Evolutionary conservation across 1,140 invertebrate genomes (phyloP).

Genomic region (Sitophilus oryzae): DNA sequence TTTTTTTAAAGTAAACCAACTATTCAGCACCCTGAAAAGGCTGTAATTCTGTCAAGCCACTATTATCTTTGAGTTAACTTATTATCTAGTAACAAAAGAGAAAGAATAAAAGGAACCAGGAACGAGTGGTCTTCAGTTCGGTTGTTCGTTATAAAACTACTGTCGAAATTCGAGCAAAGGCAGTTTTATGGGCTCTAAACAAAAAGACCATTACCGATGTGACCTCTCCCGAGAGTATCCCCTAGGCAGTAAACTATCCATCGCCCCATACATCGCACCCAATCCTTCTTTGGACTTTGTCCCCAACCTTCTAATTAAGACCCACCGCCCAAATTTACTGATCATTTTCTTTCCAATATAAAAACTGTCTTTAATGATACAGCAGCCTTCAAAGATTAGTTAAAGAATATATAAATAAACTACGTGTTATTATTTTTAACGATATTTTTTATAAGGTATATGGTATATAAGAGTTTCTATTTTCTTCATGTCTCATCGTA

Average conservation of each 20-base stretch:
- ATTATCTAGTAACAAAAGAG: too few species aligned
- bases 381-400: not conserved
- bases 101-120: too few species aligned
- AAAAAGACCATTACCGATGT: constrained; percentile 37
- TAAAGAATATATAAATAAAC: not conserved
- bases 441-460: too few species aligned
- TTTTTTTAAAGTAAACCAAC: too few species aligned
- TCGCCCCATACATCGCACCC: not conserved
- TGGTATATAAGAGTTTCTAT: too few species aligned
- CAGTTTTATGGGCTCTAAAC: constrained; percentile 37
- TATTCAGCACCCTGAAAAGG: too few species aligned
- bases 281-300: not conserved
- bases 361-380: constrained; percentile 6
- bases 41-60: too few species aligned
- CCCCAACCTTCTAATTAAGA: constrained; percentile 15
- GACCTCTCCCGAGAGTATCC: constrained; percentile 18
- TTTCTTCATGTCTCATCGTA: too few species aligned
- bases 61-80: too few species aligned
- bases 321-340: constrained; percentile 2
- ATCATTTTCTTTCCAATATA: constrained; percentile 5
- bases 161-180: constrained; percentile 32
- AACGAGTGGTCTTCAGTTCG: too few species aligned
- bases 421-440: too few species aligned
- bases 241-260: constrained; percentile 9
- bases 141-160: constrained; percentile 24